Base-by-base conservation (phyloP, 1,140 invertebrate species). In the Prorops nasuta region DNA sequence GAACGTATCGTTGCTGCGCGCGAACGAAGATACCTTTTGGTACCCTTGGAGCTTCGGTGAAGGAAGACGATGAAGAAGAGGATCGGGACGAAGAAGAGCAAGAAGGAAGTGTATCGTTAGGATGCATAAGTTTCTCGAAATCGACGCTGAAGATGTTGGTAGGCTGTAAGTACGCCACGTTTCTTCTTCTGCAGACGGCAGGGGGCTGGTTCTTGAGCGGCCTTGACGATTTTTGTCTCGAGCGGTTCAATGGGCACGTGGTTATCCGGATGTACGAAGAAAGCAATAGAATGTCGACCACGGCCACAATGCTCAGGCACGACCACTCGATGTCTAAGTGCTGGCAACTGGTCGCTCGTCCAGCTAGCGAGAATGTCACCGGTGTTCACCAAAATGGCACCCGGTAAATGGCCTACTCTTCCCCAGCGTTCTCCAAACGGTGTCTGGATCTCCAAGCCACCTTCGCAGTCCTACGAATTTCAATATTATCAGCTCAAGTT, bases 291-390 rank as follows among this genome's bases (percentile, higher is more conserved):
- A 66, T 89, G 86, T 16, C 86, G 81, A 3, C 81, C 81, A 32
- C 81, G 78, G 0, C 80, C 78, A 37, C 81, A 80, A 22, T 84
- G 81, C 47, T 84, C 79, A 0, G 88, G 87, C 3, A 90, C 80
- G 0, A 88, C 80, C 2, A 90, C 86, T 3, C 88, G 84, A 65
- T 91, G 88, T 66, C 81, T 79, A 80, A 90, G 77, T 36, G 90
- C 86, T 9, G 83, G 81, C 44, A 90, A 81, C 31, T 81, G 76
- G 39, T 85, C 84, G 21, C 82, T 81, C 8, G 89, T 91, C 90
- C 89, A 92, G 31, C 81, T 79, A 36, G 87, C 84, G 24, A 93
- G 68, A 38, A 91, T 79, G 62, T 92, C 87, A 16, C 89, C 91
- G 17, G 86, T 84, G 61, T 90, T 90, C 20, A 92, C 80, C 14